Evolutionary conservation across 2,888 invertebrate species (phyloP), one percentile per base, ranked within the genome.

Genomic region (Camponotus fellah): DNA sequence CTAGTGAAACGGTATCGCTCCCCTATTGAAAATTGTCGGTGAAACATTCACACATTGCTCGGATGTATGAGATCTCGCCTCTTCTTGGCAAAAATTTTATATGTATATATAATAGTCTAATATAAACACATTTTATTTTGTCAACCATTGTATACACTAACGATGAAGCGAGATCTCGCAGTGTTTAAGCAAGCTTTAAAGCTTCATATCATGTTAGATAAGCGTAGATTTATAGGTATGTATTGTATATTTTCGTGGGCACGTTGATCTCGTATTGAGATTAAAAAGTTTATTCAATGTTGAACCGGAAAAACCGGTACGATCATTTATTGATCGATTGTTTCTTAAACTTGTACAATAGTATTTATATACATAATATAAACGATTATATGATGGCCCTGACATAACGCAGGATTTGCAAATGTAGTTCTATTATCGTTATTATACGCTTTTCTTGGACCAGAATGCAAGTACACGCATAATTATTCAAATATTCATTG

Each of bases 201-300:
- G 87, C 83, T 89, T 89, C 86, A 89, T 89, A 89, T 88, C 88
- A 89, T 81, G 79, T 53, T 86, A 87, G 87, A 83, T 84, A 89
- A 72, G 49, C 32, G n/a, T 83, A 76, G 56, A 75, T 79, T 49
- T 65, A 40, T 88, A 82, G 72, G 26, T 76, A 65, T 75, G 46
- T 86, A 83, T 81, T 75, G 40, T 86, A 83, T 82, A 85, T 66
- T 68, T 69, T 69, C 82, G 49, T 82, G 62, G 46, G 17, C 71
- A 53, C 68, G 79, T 72, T 72, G 60, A 80, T 80, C 79, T 80
- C 46, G 64, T 66, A 68, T n/a, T 26, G 26, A 69, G 21, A 9
- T 75, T 64, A 76, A 40, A 43, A 82, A 81, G 66, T 87, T 85
- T 82, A 87, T 88, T 85, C 72, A 87, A 82, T 76, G 81, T 76